A percentile compares a stretch with the other conserved stretches of the same genome.
These are phyloP conservation scores for Saccopteryx leptura DNA, from an alignment of 2,113 vertebrate genomes.

Conservation along the genomic window DNA sequence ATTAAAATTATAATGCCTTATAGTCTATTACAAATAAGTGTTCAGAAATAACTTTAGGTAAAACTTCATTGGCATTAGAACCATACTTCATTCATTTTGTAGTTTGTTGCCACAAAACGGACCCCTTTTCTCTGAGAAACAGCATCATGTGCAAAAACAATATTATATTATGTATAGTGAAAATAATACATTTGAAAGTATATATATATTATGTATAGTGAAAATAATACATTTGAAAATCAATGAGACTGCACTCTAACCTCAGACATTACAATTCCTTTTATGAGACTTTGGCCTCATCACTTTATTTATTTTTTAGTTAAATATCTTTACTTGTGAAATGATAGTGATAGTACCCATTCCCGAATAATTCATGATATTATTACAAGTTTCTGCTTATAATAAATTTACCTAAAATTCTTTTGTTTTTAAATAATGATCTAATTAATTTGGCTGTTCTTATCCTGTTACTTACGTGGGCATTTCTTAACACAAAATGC, in stretches of 20 bases:
- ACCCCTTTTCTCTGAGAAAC: neutral
- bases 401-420: neutral
- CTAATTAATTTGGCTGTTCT: neutral
- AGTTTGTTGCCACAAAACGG: neutral
- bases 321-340: slow-evolving; percentile 6
- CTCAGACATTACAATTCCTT: neutral
- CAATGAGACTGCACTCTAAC: neutral
- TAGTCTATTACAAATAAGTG: neutral
- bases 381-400: neutral
- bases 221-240: neutral
- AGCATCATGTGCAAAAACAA: neutral
- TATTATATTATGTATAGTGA: no score
- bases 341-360: neutral
- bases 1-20: neutral
- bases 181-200: neutral
- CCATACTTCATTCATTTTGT: neutral
- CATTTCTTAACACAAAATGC: slow-evolving; percentile 99
- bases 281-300: neutral
- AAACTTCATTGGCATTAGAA: neutral
- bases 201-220: no score
- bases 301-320: neutral
- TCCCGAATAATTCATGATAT: neutral
- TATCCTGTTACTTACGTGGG: slow-evolving; percentile 92
- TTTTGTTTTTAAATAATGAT: neutral
- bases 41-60: neutral